phyloP scores from a whole-genome alignment of 2,888 invertebrate species.

The Ochlodes sylvanus region DNA sequence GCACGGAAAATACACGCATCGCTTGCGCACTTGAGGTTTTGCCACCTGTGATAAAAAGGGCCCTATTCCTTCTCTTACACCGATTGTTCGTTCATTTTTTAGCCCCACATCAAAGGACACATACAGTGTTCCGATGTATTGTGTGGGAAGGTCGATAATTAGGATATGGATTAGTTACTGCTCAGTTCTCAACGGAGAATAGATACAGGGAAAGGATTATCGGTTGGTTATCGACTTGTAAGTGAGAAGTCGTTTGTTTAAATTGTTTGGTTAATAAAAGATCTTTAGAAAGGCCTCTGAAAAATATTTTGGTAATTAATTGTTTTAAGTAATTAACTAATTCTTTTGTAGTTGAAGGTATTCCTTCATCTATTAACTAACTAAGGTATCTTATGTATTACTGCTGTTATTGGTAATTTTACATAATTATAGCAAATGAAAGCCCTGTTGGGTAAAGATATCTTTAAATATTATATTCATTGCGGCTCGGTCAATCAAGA shows the following conservation, averaged over 20 bases:
- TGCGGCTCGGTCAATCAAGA: too few species aligned
- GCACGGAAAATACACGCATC: conserved; percentile 67
- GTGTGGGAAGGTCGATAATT: conserved; percentile 61
- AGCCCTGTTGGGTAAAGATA: too few species aligned
- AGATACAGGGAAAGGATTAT: conserved; percentile 62
- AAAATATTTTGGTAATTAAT: background rate
- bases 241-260: conserved; percentile 50
- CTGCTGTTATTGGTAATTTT: too few species aligned
- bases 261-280: conserved; percentile 40
- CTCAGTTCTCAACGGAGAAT: conserved; percentile 48
- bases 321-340: background rate
- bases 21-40: conserved; percentile 76
- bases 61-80: conserved; percentile 54
- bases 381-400: too few species aligned
- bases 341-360: background rate
- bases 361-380: too few species aligned
- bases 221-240: conserved; percentile 50
- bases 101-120: conserved; percentile 53
- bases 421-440: too few species aligned
- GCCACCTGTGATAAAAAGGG: conserved; percentile 77
- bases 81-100: conserved; percentile 65
- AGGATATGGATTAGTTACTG: conserved; percentile 56
- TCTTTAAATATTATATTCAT: too few species aligned
- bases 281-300: conserved; percentile 12
- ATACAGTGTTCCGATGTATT: conserved; percentile 41